Base-by-base conservation (phyloP, 2,113 vertebrate species). In the Crotophaga sulcirostris region DNA sequence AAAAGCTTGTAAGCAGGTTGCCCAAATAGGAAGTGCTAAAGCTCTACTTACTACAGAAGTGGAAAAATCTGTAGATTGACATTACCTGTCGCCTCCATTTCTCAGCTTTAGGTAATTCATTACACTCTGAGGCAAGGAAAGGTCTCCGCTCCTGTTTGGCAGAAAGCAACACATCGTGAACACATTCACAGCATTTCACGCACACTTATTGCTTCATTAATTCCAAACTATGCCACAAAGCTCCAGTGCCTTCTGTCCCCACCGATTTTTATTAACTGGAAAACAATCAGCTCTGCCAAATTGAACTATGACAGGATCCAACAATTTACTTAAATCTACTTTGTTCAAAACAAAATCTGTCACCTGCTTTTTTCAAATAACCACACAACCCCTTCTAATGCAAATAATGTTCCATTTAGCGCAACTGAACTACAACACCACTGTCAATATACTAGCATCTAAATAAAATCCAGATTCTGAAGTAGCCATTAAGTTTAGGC, bases 61-160 rank as follows among this genome's bases (percentile, higher is more conserved):
- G 68, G 18, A 56, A 34, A 42, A 45, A 23, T 4, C 28, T 14
- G 10, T 7, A 42, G n/a, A 58, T 1, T 83, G 67, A 1, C 49
- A 21, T 89, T 95, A 99, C 99, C 98, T 99, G 99, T 47, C 99
- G 95, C 81, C 99, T 98, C 99, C 99, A 99, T 34, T 99, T 99
- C 97, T 99, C 99, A 19, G 99, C 99, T 98, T 99, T 99, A 6
- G 99, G 99, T 72, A 99, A 97, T 33, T 99, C 99, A 25, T 97
- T 98, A 44, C 99, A 99, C 94, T 99, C 99, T 1, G 99, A 99
- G 0, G 99, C 99, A 47, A 99, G 98, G 77, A 99, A 99, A 3
- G 99, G 99, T 79, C 99, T 98, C 93, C 99, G 97, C 28, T 99
- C 99, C 99, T 99, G 94, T 69, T 34, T 38, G 38, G 52, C 70